Evolutionary conservation across 2,113 vertebrate genomes (phyloP).

Genomic region (Malurus melanocephalus): DNA sequence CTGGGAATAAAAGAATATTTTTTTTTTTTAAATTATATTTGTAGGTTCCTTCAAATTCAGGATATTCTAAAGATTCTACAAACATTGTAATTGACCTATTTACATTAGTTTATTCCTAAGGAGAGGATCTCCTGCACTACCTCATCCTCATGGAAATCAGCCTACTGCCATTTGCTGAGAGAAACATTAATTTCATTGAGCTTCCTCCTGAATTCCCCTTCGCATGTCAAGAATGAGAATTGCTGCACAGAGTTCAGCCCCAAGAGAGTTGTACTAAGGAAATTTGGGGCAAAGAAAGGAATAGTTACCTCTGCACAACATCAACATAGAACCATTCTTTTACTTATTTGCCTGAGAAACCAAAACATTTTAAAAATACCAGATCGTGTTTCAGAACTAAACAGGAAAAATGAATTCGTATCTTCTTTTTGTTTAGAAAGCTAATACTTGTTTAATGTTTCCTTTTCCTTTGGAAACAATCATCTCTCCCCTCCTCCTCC

Average conservation of each 20-base stretch:
- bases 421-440: background rate
- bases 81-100: background rate
- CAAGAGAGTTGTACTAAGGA: background rate
- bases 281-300: background rate
- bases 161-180: background rate
- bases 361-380: background rate
- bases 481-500: background rate
- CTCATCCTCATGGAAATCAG: fast-evolving
- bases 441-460: background rate
- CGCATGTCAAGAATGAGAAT: background rate
- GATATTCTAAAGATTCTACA: background rate
- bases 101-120: background rate
- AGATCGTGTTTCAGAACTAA: background rate
- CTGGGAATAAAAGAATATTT: background rate
- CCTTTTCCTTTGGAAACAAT: background rate
- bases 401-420: background rate
- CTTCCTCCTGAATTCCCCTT: background rate
- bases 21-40: background rate
- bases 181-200: background rate
- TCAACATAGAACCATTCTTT: background rate
- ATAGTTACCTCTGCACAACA: background rate
- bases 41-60: background rate
- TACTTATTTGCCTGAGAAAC: background rate
- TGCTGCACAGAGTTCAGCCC: background rate
- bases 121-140: background rate